phyloP scores from a whole-genome alignment of 2,113 vertebrate genomes.

The Hippotragus niger region DNA sequence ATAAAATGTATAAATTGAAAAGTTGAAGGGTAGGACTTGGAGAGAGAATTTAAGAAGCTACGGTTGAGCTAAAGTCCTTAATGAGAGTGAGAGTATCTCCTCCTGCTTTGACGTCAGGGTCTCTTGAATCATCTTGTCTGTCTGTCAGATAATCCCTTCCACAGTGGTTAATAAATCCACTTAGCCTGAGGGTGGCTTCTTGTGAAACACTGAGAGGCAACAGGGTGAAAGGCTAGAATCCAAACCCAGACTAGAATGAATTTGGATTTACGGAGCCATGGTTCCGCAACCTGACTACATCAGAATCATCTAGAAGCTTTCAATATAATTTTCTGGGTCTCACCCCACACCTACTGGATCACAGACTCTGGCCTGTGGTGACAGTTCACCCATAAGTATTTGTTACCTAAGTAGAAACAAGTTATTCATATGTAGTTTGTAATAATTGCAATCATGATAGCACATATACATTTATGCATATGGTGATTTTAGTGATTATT shows the following conservation, averaged over 20 bases:
- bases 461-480: not conserved
- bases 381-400: not conserved
- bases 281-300: not conserved
- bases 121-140: not conserved
- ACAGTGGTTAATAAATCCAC: not conserved
- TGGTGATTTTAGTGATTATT: not conserved
- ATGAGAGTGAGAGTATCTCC: not conserved
- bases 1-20: constrained; percentile 27
- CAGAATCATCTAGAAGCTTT: not conserved
- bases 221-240: not conserved
- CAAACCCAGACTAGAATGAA: not conserved
- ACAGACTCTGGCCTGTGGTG: not conserved
- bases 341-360: too few relatives aligned
- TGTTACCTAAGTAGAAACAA: not conserved
- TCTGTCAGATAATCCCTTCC: not conserved
- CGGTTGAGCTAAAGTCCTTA: constrained; percentile 6
- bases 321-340: not conserved
- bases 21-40: constrained; percentile 25
- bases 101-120: not conserved
- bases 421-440: not conserved
- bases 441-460: not conserved
- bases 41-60: constrained; percentile 20
- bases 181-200: not conserved
- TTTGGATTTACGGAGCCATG: not conserved
- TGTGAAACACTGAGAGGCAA: not conserved